A percentile compares a stretch with the other conserved stretches of the same genome.
These are phyloP conservation scores for Thunnus maccoyii DNA, from an alignment of 2,113 vertebrate species.

Conservation along the genomic window DNA sequence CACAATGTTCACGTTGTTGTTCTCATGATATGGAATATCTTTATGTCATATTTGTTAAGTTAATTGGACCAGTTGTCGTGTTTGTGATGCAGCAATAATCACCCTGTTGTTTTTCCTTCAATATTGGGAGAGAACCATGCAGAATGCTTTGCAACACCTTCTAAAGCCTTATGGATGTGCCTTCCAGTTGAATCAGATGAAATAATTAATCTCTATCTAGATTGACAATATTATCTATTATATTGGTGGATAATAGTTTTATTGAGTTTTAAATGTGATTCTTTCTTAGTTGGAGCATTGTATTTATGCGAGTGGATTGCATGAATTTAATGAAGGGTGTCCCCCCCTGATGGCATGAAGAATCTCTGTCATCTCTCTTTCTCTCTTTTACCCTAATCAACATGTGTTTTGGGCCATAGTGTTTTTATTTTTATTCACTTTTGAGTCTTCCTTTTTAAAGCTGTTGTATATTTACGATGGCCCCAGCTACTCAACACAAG, in stretches of 20 bases:
- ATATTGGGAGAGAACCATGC: slow-evolving; percentile 81
- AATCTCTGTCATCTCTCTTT: slow-evolving; percentile 40
- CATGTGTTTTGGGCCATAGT: slow-evolving; percentile 68
- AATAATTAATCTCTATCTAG: slow-evolving; percentile 74
- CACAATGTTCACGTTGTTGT: slow-evolving; percentile 51
- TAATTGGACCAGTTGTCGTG: slow-evolving; percentile 83
- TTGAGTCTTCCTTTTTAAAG: slow-evolving; percentile 80
- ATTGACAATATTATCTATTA: slow-evolving; percentile 64
- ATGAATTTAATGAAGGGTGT: slow-evolving; percentile 83
- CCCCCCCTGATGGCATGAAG: slow-evolving; percentile 81
- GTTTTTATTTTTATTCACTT: slow-evolving; percentile 62
- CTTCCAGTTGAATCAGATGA: slow-evolving; percentile 90
- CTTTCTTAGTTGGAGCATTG: slow-evolving; percentile 77
- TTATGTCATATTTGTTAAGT: slow-evolving; percentile 58
- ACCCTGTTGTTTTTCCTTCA: slow-evolving; percentile 85
- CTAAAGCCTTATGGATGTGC: slow-evolving; percentile 96
- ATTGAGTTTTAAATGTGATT: slow-evolving; percentile 86
- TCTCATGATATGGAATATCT: slow-evolving; percentile 43
- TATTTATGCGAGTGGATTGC: slow-evolving; percentile 81
- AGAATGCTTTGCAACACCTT: slow-evolving; percentile 92
- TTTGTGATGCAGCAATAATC: slow-evolving; percentile 94
- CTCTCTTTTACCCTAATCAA: slow-evolving; percentile 45
- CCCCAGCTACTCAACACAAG: slow-evolving; percentile 28
- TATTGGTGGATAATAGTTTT: slow-evolving; percentile 56
- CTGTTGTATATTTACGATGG: slow-evolving; percentile 45